Conservation (phyloP, 2,888 invertebrate species). For the Chalcosyrphus nemorum region DNA sequence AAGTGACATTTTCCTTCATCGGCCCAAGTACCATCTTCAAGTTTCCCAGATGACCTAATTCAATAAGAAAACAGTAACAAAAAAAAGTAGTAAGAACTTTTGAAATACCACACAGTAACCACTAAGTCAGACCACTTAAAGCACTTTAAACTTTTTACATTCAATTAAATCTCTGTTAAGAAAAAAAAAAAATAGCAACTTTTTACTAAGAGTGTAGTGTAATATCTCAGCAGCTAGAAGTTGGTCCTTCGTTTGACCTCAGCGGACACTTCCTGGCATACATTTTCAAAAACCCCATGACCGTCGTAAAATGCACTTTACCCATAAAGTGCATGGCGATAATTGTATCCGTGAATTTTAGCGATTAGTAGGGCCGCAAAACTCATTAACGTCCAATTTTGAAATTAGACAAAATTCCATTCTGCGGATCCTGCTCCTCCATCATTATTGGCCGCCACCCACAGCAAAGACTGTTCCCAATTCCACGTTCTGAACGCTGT, state of each 20-base stretch:
- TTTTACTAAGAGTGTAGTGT: conserved; percentile 24
- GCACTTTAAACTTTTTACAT: conserved; percentile 70
- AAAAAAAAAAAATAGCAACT: not conserved
- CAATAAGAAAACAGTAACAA: conserved; percentile 42
- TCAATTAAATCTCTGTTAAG: conserved; percentile 68
- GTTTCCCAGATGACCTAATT: conserved; percentile 47
- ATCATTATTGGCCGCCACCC: conserved; percentile 4
- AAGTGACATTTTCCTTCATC: not conserved
- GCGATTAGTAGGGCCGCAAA: conserved; percentile 64
- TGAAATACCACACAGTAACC: conserved; percentile 25
- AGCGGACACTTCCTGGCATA: not conserved
- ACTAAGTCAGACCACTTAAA: conserved; percentile 60
- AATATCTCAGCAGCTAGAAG: conserved; percentile 20
- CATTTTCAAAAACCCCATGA: not conserved
- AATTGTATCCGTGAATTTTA: conserved; percentile 63
- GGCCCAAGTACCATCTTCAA: not conserved
- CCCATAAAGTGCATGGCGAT: conserved; percentile 24
- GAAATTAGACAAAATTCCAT: conserved; percentile 54
- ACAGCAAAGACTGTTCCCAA: conserved; percentile 1
- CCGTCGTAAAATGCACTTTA: conserved; percentile 49
- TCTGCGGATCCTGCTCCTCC: not conserved
- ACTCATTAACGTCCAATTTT: conserved; percentile 71
- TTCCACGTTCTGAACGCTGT: not conserved
- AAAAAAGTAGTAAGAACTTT: conserved; percentile 8
- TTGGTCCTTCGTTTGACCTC: not conserved